Evolutionary conservation across 2,888 invertebrate genomes (phyloP).

Genomic region (Dasypogon diadema): DNA sequence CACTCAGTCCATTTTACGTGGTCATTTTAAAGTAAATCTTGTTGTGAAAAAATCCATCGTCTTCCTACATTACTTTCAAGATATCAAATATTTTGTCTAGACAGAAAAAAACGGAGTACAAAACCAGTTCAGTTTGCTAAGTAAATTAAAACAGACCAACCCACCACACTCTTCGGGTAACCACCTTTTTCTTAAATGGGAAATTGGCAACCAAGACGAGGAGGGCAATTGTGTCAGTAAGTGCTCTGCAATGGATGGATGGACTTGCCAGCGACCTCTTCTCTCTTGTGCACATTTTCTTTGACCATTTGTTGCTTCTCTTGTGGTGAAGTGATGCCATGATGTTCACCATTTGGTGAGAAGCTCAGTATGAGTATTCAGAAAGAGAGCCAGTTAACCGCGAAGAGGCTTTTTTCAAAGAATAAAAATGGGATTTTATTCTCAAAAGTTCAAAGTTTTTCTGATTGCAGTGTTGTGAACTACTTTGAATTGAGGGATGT

Average conservation of each 20-base stretch:
- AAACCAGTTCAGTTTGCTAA: conserved; percentile 2
- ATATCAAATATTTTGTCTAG: conserved; percentile 7
- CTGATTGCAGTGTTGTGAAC: too few relatives aligned
- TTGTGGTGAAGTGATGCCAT: too few relatives aligned
- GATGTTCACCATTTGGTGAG: too few relatives aligned
- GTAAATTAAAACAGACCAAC: conserved; percentile 2
- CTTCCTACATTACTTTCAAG: conserved; percentile 14
- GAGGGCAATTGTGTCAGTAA: background rate
- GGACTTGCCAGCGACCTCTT: too few relatives aligned
- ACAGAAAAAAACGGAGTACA: background rate
- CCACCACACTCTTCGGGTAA: conserved; percentile 1
- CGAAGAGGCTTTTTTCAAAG: too few relatives aligned
- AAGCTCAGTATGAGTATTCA: too few relatives aligned
- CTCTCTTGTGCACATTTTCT: too few relatives aligned
- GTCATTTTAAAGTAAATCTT: background rate
- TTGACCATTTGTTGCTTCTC: conserved; percentile 32
- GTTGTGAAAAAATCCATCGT: background rate
- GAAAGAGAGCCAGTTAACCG: too few relatives aligned
- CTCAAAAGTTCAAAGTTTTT: too few relatives aligned
- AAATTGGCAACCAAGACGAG: conserved; percentile 8
- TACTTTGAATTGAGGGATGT: too few relatives aligned
- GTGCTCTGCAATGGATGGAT: background rate
- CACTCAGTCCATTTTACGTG: too few relatives aligned
- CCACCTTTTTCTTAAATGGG: conserved; percentile 27
- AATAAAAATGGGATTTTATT: too few relatives aligned